These are phyloP conservation scores for Mythimna albipuncta DNA, from an alignment of 2,888 invertebrate species.

Conservation along the genomic window DNA sequence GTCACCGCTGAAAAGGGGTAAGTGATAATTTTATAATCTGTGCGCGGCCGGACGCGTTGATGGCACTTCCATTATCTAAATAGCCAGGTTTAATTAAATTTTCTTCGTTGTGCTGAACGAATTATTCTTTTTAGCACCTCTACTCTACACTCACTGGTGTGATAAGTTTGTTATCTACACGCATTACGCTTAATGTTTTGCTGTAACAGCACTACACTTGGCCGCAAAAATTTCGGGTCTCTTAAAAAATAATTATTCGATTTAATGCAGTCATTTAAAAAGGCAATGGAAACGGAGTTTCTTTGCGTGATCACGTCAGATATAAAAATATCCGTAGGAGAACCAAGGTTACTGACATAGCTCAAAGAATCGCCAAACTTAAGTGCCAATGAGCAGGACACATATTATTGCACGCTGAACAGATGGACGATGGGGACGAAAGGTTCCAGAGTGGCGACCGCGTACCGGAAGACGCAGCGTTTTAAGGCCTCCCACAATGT, in stretches of 20 bases:
- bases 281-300: too few relatives aligned
- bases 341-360: too few relatives aligned
- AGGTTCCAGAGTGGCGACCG: too few relatives aligned
- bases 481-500: too few relatives aligned
- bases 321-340: too few relatives aligned
- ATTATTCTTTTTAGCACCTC: conserved; percentile 53
- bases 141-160: conserved; percentile 23
- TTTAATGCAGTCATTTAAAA: not conserved
- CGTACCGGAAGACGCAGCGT: too few relatives aligned
- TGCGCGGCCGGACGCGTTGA: conserved; percentile 68
- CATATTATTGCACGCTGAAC: too few relatives aligned
- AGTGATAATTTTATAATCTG: conserved; percentile 76
- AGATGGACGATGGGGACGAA: too few relatives aligned
- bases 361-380: too few relatives aligned
- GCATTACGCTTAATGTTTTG: not conserved
- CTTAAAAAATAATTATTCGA: too few relatives aligned
- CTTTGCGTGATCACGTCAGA: too few relatives aligned
- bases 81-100: conserved; percentile 74
- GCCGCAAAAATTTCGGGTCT: not conserved
- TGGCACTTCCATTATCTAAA: conserved; percentile 80
- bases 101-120: conserved; percentile 62
- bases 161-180: conserved; percentile 18
- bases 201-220: not conserved
- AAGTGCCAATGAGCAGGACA: too few relatives aligned
- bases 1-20: conserved; percentile 72